Evolutionary conservation across 1,140 invertebrate species (phyloP).

Genomic region (Sitobion miscanthi): DNA sequence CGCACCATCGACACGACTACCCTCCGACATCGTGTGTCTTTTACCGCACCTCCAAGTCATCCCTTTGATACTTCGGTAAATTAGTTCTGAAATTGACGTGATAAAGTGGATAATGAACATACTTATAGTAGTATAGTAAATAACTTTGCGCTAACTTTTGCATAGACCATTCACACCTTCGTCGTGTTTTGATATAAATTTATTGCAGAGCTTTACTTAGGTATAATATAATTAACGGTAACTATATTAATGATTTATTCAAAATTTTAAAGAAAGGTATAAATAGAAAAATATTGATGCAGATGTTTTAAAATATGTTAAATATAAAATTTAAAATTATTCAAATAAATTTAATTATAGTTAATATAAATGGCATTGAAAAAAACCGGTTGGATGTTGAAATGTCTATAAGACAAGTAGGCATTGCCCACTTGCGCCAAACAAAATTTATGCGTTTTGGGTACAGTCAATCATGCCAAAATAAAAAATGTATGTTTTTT

Average conservation of each 20-base stretch:
- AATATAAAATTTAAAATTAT: background rate
- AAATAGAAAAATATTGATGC: background rate
- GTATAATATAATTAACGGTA: background rate
- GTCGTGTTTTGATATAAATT: background rate
- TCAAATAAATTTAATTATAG: background rate
- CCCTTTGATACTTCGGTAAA: slow-evolving; percentile 40
- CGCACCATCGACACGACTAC: background rate
- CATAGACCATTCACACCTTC: background rate
- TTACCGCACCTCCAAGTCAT: background rate
- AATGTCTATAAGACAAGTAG: background rate
- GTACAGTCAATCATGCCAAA: too few relatives aligned
- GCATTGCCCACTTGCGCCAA: too few relatives aligned
- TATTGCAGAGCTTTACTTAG: background rate
- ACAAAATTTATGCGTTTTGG: too few relatives aligned
- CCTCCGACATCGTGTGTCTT: background rate
- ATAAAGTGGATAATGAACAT: slow-evolving; percentile 35
- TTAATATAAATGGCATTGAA: background rate
- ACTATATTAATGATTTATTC: background rate
- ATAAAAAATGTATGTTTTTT: too few relatives aligned
- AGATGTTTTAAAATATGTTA: background rate
- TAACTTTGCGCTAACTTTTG: background rate
- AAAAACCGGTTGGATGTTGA: background rate
- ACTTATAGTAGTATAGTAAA: background rate
- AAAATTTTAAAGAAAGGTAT: background rate
- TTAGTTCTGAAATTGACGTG: slow-evolving; percentile 51